phyloP scores from a whole-genome alignment of 1,140 invertebrate genomes.

The Calliopsis andreniformis region DNA sequence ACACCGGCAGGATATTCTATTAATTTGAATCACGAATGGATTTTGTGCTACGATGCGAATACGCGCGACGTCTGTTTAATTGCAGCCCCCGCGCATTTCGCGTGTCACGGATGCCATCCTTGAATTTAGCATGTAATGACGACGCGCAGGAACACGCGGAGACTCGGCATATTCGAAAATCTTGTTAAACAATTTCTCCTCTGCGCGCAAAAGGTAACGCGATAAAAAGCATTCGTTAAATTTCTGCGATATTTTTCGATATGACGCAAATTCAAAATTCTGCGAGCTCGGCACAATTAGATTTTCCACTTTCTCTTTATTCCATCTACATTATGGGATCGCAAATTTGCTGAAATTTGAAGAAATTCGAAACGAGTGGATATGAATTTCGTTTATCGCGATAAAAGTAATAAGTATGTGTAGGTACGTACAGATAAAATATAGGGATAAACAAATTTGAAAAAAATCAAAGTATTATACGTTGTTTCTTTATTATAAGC shows the following conservation, averaged over 20 bases:
- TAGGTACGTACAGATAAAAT: no score
- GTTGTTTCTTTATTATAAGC: no score
- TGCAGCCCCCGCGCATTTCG: constrained; percentile 44
- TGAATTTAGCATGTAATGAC: constrained; percentile 13
- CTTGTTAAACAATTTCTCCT: constrained; percentile 12
- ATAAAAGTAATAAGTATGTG: no score
- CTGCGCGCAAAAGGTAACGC: neutral
- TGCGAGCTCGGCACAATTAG: neutral
- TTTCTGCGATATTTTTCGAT: constrained; percentile 7
- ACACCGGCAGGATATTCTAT: constrained; percentile 22
- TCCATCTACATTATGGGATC: no score
- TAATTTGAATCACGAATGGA: constrained; percentile 53
- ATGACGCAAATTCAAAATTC: neutral
- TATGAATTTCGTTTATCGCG: no score
- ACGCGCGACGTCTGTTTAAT: constrained; percentile 53
- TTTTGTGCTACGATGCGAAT: constrained; percentile 24
- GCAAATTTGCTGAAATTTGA: no score
- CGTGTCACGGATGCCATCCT: constrained; percentile 19
- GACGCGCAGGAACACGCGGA: neutral
- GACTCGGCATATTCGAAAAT: constrained; percentile 10
- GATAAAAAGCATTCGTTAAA: constrained; percentile 1
- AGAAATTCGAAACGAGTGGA: no score
- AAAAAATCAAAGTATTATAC: no score
- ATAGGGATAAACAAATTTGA: no score
- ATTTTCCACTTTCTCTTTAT: no score